Percentiles rank a stretch among this genome's conserved stretches.
These are phyloP conservation scores for Drosophila ustulata DNA, from an alignment of 2,888 invertebrate genomes.

Conservation along the genomic window DNA sequence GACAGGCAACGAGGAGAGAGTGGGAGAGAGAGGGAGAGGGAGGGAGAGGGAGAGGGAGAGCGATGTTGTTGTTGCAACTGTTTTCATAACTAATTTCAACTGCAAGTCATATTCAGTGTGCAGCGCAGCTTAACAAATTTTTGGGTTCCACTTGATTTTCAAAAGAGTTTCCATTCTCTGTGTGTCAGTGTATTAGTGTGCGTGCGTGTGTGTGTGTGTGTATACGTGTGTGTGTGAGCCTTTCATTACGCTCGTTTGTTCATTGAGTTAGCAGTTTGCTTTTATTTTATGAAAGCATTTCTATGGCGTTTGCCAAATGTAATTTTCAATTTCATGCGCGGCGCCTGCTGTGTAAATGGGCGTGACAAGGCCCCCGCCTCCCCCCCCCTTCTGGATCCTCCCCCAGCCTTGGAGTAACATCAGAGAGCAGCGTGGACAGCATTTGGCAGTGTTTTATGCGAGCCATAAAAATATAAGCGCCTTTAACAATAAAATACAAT, in stretches of 20 bases:
- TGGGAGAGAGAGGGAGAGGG: background rate
- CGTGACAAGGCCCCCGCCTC: constrained; percentile 31
- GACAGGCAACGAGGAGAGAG: background rate
- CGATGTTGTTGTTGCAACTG: constrained; percentile 8
- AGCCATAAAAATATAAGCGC: constrained; percentile 56
- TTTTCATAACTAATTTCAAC: constrained; percentile 29
- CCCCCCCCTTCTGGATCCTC: background rate
- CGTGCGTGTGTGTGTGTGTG: background rate
- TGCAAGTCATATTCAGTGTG: constrained; percentile 36
- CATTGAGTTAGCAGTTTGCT: constrained; percentile 52
- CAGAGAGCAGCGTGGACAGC: constrained; percentile 7
- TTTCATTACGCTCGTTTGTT: constrained; percentile 46
- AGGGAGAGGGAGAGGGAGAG: background rate
- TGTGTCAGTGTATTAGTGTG: background rate
- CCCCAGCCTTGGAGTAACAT: background rate
- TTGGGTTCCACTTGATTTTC: constrained; percentile 23
- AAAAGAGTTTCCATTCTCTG: constrained; percentile 7
- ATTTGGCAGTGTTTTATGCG: constrained; percentile 54
- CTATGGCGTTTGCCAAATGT: constrained; percentile 46
- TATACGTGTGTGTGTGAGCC: constrained; percentile 12
- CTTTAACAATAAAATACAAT: constrained; percentile 62
- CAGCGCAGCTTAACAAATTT: constrained; percentile 22
- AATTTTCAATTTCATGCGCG: constrained; percentile 54
- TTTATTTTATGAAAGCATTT: constrained; percentile 51
- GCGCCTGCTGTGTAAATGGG: constrained; percentile 55